These are phyloP conservation scores for Zhuqinia jingwanae DNA, from an alignment of 2,888 invertebrate species.

Conservation along the genomic window DNA sequence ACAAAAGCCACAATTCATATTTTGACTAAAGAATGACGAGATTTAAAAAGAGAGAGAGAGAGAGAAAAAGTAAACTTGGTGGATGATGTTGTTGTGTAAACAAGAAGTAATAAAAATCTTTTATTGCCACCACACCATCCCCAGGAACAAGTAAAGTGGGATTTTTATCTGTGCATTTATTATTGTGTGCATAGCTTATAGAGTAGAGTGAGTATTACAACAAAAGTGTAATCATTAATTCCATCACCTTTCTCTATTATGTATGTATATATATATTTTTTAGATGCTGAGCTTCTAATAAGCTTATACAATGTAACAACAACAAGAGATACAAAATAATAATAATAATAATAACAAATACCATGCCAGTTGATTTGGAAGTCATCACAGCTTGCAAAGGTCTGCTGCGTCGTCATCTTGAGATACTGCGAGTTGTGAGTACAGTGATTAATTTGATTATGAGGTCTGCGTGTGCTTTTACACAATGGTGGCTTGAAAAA, in stretches of 20 bases:
- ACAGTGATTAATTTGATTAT: conserved; percentile 45
- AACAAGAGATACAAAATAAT: not conserved
- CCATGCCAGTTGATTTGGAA: not conserved
- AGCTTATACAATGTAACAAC: not conserved
- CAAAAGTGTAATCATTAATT: conserved; percentile 40
- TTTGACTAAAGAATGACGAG: not conserved
- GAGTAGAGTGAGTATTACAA: not conserved
- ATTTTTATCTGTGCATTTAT: no score
- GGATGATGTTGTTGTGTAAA: conserved; percentile 11
- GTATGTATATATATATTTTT: not conserved
- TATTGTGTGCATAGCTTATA: not conserved
- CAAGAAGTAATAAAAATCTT: conserved; percentile 38
- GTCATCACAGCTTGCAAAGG: not conserved
- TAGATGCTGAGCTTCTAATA: no score
- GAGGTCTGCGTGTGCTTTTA: not conserved
- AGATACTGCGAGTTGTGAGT: no score
- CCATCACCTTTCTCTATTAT: conserved; percentile 30
- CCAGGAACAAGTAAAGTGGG: conserved; percentile 4
- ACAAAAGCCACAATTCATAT: conserved; percentile 22
- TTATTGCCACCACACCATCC: conserved; percentile 17
- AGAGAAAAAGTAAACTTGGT: not conserved
- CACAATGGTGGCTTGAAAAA: conserved; percentile 11
- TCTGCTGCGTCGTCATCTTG: not conserved
- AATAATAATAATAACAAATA: not conserved
- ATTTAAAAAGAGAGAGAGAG: not conserved